Evolutionary conservation across 1,140 invertebrate genomes (phyloP).

Genomic region (Kradibia gibbosae): DNA sequence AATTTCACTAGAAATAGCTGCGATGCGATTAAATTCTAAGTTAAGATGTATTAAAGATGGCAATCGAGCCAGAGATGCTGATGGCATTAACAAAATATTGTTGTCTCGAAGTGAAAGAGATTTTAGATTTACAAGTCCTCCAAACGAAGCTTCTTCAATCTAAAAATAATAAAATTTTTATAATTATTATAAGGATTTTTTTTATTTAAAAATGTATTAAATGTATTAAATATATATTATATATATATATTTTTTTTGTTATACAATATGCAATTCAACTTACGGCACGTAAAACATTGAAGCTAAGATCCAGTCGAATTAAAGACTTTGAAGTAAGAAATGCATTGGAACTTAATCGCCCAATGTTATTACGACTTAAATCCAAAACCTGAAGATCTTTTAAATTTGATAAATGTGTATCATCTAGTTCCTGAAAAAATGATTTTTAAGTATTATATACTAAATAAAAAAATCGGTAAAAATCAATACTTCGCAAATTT

Average conservation of each 20-base stretch:
- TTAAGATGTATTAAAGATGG: slow-evolving; percentile 82
- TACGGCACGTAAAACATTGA: slow-evolving; percentile 89
- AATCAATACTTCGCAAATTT: no score
- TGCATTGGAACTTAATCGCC: slow-evolving; percentile 83
- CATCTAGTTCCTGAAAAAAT: slow-evolving; percentile 77
- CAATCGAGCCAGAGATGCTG: slow-evolving; percentile 82
- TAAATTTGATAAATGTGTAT: slow-evolving; percentile 78
- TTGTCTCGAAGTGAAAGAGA: slow-evolving; percentile 89
- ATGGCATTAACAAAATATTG: slow-evolving; percentile 87
- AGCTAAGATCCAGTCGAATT: slow-evolving; percentile 84
- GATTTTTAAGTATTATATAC: not conserved
- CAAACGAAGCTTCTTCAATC: slow-evolving; percentile 90
- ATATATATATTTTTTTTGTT: not conserved
- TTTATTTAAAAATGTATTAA: not conserved
- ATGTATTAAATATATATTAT: not conserved
- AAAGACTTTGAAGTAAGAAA: slow-evolving; percentile 82
- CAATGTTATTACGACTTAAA: slow-evolving; percentile 87
- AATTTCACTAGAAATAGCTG: slow-evolving; percentile 86
- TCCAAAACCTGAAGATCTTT: slow-evolving; percentile 83
- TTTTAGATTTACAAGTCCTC: slow-evolving; percentile 84
- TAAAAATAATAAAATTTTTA: slow-evolving; percentile 67
- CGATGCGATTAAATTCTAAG: slow-evolving; percentile 89
- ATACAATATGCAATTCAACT: slow-evolving; percentile 58
- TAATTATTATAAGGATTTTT: not conserved
- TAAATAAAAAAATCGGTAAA: not conserved